phyloP scores from a whole-genome alignment of 2,888 invertebrate species.

The Bedellia somnulentella region DNA sequence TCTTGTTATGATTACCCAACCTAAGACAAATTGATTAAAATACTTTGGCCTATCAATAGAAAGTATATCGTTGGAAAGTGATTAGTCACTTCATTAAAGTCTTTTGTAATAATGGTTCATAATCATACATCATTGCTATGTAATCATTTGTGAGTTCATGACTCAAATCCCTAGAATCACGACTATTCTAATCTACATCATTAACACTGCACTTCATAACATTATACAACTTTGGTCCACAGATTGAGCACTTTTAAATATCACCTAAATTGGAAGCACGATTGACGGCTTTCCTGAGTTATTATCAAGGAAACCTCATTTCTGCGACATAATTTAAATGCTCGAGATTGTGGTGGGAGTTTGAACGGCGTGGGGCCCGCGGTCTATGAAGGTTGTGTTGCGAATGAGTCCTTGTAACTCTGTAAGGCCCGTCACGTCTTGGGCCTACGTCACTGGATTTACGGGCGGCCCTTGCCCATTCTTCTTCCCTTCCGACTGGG shows the following conservation, averaged over 20 bases:
- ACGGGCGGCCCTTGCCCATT: conserved; percentile 26
- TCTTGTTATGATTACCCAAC: too few relatives aligned
- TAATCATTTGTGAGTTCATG: too few relatives aligned
- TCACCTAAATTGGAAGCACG: conserved; percentile 12
- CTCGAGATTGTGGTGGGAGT: conserved; percentile 66
- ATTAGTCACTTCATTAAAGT: too few relatives aligned
- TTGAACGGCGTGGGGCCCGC: conserved; percentile 56
- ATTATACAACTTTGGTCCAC: conserved; percentile 59
- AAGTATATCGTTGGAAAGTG: too few relatives aligned
- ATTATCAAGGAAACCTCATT: conserved; percentile 65
- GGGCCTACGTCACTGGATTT: conserved; percentile 43
- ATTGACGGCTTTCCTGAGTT: conserved; percentile 17
- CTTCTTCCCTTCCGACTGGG: conserved; percentile 30
- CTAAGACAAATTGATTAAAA: too few relatives aligned
- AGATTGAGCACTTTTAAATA: conserved; percentile 45
- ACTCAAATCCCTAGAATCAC: too few relatives aligned
- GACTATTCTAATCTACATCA: too few relatives aligned
- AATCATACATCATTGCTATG: too few relatives aligned
- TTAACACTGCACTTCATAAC: too few relatives aligned
- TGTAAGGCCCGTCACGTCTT: conserved; percentile 40
- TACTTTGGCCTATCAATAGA: too few relatives aligned
- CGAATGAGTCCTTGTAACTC: conserved; percentile 61
- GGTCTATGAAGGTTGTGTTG: conserved; percentile 65
- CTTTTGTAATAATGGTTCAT: too few relatives aligned
- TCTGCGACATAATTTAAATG: conserved; percentile 66